Evolutionary conservation across 2,888 invertebrate genomes (phyloP).

Genomic region (Lamellibrachia satsuma): DNA sequence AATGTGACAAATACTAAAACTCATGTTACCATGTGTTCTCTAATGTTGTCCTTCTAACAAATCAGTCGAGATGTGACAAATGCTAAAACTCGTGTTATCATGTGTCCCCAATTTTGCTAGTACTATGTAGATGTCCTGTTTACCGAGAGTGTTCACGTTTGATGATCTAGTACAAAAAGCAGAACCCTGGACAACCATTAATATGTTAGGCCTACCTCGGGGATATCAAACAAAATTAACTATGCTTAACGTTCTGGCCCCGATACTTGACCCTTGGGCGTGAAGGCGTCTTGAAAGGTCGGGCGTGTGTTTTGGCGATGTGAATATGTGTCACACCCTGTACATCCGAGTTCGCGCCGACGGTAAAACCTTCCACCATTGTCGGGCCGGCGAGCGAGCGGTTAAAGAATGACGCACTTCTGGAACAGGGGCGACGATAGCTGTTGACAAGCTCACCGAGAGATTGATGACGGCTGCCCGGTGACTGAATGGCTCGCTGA

Average conservation of each 20-base stretch:
- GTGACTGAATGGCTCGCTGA: not conserved
- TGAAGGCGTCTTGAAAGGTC: not conserved
- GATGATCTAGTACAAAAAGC: not conserved
- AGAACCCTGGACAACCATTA: not conserved
- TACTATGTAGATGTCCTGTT: not conserved
- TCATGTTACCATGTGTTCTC: not conserved
- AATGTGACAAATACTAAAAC: not conserved
- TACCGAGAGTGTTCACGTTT: not conserved
- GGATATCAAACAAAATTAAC: not conserved
- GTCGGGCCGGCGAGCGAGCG: not conserved
- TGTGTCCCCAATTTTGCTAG: not conserved
- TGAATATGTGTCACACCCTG: not conserved
- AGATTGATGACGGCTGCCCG: slow-evolving; percentile 11
- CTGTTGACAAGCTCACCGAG: not conserved
- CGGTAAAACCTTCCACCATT: not conserved
- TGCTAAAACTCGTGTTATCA: not conserved
- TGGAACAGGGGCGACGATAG: not conserved
- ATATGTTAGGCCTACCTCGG: not conserved
- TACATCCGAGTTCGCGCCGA: not conserved
- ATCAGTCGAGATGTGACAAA: not conserved
- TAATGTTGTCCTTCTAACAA: not conserved
- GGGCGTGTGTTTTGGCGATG: not conserved
- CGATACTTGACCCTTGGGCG: not conserved
- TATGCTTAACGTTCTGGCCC: not conserved
- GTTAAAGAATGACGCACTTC: not conserved